Evolutionary conservation across 37 sponge, comb jelly and placozoan genomes (phyloP).

Genomic region (Spongilla lacustris): DNA sequence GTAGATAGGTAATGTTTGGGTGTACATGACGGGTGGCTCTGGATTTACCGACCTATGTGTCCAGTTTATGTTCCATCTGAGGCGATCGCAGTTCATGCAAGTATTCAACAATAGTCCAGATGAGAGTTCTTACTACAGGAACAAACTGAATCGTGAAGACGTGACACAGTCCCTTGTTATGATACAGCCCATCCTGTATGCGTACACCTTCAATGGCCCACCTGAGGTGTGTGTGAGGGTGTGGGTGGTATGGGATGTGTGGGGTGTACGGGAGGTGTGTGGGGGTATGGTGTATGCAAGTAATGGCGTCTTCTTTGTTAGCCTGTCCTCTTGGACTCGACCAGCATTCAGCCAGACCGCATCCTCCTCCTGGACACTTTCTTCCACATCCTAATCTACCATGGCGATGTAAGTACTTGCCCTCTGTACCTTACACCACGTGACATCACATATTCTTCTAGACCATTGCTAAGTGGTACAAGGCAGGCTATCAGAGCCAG

Average conservation of each 20-base stretch:
- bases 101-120: constrained; percentile 99
- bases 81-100: constrained; percentile 97
- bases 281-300: no score
- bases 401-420: constrained; percentile 82
- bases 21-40: no score
- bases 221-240: constrained; percentile 80
- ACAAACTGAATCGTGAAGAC: constrained; percentile 94
- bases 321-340: constrained; percentile 97
- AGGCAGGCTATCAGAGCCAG: constrained; percentile 84
- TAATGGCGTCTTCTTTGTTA: constrained; percentile 16
- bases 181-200: constrained; percentile 97
- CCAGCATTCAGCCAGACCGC: constrained; percentile 91
- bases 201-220: constrained; percentile 96
- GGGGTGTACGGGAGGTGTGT: neutral
- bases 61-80: constrained; percentile 99
- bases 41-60: neutral
- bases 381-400: constrained; percentile 98
- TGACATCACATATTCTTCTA: neutral
- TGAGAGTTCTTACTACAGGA: constrained; percentile 95
- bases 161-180: constrained; percentile 91
- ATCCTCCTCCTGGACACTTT: constrained; percentile 97
- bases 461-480: constrained; percentile 88
- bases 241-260: neutral
- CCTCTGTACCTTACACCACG: neutral
- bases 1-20: no score